A percentile compares a stretch with the other conserved stretches of the same genome.
phyloP scores from a whole-genome alignment of 1,140 invertebrate genomes.

The Nixonia krombeini region DNA sequence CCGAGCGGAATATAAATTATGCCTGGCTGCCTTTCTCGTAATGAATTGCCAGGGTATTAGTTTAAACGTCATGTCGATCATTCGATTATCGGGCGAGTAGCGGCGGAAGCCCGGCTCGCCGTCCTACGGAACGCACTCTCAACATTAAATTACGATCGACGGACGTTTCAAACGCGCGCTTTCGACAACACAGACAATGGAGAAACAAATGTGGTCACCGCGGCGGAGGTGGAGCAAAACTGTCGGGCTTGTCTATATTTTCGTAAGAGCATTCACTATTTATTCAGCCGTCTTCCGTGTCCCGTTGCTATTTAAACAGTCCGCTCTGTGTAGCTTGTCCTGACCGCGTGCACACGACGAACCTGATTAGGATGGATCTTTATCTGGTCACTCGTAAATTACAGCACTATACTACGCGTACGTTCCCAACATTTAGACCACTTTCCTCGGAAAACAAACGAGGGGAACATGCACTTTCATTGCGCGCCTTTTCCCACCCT shows the following conservation, averaged over 20 bases:
- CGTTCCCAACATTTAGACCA: not conserved
- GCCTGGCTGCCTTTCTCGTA: too few relatives aligned
- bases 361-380: constrained; percentile 35
- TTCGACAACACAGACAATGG: not conserved
- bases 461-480: too few relatives aligned
- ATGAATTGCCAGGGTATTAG: too few relatives aligned
- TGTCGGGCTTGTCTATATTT: constrained; percentile 40
- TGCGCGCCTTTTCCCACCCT: too few relatives aligned
- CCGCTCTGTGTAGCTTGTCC: constrained; percentile 37
- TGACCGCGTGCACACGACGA: constrained; percentile 18
- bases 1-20: too few relatives aligned
- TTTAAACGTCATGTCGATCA: too few relatives aligned
- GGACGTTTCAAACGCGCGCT: constrained; percentile 15
- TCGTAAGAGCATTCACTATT: constrained; percentile 50
- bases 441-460: not conserved
- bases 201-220: constrained; percentile 12
- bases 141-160: not conserved
- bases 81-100: too few relatives aligned
- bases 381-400: constrained; percentile 26
- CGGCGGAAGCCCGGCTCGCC: too few relatives aligned
- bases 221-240: constrained; percentile 15
- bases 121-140: too few relatives aligned
- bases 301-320: constrained; percentile 50
- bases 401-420: constrained; percentile 1
- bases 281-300: constrained; percentile 51